These are phyloP conservation scores for Synchiropus splendidus DNA, from an alignment of 2,113 vertebrate genomes.

Conservation along the genomic window DNA sequence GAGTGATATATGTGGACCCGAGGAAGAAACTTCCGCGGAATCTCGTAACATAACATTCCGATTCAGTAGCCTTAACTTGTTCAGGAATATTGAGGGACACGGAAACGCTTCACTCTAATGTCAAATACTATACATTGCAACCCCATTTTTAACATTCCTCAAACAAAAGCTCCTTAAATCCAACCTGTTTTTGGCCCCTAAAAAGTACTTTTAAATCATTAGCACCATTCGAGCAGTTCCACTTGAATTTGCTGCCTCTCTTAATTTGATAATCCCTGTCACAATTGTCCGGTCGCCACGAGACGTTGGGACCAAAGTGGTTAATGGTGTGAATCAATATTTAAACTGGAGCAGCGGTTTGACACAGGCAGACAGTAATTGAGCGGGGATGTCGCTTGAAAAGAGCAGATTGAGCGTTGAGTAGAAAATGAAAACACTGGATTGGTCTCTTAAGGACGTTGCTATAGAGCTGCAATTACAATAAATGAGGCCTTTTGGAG, in stretches of 20 bases:
- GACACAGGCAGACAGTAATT: conserved; percentile 7
- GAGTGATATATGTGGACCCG: conserved; percentile 14
- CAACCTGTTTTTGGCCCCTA: too few species aligned
- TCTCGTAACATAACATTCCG: too few species aligned
- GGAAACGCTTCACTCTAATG: too few species aligned
- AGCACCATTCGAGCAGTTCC: neutral
- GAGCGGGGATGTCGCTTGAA: conserved; percentile 4
- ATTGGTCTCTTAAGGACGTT: conserved; percentile 12
- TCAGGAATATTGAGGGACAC: too few species aligned
- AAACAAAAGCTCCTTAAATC: too few species aligned
- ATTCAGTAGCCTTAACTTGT: too few species aligned
- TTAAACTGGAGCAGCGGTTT: conserved; percentile 13
- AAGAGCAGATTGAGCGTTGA: conserved; percentile 13
- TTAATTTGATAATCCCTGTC: conserved; percentile 10
- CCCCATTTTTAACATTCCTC: too few species aligned
- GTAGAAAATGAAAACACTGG: conserved; percentile 20
- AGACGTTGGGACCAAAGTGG: conserved; percentile 17
- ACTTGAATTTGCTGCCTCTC: neutral
- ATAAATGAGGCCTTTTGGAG: conserved; percentile 21
- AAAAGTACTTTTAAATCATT: too few species aligned
- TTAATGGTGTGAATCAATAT: conserved; percentile 25
- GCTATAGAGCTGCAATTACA: conserved; percentile 19
- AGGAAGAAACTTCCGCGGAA: conserved; percentile 15
- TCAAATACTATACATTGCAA: too few species aligned
- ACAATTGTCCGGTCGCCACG: conserved; percentile 7